Evolutionary conservation across 2,888 invertebrate genomes (phyloP).

Genomic region (Tineola bisselliella): DNA sequence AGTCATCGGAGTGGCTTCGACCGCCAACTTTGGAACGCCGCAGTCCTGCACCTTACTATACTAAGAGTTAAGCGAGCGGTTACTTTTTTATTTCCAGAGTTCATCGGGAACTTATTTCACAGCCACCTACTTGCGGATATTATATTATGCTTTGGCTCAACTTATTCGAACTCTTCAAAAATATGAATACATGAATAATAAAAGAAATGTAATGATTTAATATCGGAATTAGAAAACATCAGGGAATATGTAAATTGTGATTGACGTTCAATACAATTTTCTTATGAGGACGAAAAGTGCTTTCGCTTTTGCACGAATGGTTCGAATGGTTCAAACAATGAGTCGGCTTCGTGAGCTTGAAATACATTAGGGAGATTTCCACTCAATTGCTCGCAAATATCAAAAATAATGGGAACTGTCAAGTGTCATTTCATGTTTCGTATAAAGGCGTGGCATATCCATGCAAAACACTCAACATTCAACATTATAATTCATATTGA

Average conservation of each 20-base stretch:
- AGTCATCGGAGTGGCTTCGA: conserved; percentile 14
- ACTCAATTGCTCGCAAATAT: conserved; percentile 32
- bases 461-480: conserved; percentile 3
- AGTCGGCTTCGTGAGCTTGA: conserved; percentile 9
- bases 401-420: conserved; percentile 31
- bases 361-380: conserved; percentile 22
- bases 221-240: background rate
- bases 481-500: background rate
- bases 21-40: conserved; percentile 6
- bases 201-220: background rate
- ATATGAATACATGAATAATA: background rate
- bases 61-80: conserved; percentile 13
- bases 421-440: conserved; percentile 25
- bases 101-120: conserved; percentile 10
- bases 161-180: background rate
- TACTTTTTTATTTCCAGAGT: conserved; percentile 12
- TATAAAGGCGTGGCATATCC: conserved; percentile 7
- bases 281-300: conserved; percentile 7
- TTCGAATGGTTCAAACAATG: conserved; percentile 10
- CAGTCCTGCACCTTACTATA: background rate
- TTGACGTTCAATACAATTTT: conserved; percentile 10
- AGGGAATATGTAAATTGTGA: conserved; percentile 3
- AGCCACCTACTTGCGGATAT: background rate
- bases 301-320: conserved; percentile 7
- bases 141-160: background rate